Base-by-base conservation (phyloP, 2,888 invertebrate species). In the Sussaba pulchella region DNA sequence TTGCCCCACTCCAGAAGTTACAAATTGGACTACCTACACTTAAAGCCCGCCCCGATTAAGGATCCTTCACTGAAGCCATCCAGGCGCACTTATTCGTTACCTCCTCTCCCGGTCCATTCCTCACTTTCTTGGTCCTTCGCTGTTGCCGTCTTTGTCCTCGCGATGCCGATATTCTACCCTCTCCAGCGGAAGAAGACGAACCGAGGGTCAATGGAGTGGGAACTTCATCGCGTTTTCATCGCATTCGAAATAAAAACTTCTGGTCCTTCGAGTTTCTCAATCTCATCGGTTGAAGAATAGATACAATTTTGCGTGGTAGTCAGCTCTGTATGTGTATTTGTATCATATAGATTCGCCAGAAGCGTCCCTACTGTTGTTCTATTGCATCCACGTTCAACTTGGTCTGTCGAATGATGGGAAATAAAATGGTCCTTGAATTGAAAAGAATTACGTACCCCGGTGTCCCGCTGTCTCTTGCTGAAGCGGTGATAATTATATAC, bases 21-120 rank as follows among this genome's bases (percentile, higher is more conserved):
- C 84, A 85, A 86, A 87, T 85, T 83, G 82, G 76, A 84, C 84
- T 81, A 82, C 73, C 80, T 81, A 78, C 80, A 83, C 82, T 82
- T 83, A 66, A 82, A 84, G 82, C 82, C 82, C 84, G 39, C 24
- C 81, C 81, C 83, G 83, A 85, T 86, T 87, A 83, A 86, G 82
- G 81, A 83, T 82, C 80, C 82, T 77, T 71, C 77, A 73, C 66
- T 36, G 67, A 52, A 78, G 71, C 57, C 43, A 64, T 76, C 59
- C 67, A 57, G 64, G 21, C 47, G 59, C 26, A 67, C 39, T 43
- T 73, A 82, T 76, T 72, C 59, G 63, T 69, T 72, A 54, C 80
- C 73, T 77, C 31, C 73, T 8, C 57, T 61, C 36, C 41, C 63
- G 52, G 52, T 72, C 81, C 50, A 52, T 57, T 59, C 36, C 54